Evolutionary conservation across 2,888 invertebrate genomes (phyloP).

Genomic region (Euphydryas editha): DNA sequence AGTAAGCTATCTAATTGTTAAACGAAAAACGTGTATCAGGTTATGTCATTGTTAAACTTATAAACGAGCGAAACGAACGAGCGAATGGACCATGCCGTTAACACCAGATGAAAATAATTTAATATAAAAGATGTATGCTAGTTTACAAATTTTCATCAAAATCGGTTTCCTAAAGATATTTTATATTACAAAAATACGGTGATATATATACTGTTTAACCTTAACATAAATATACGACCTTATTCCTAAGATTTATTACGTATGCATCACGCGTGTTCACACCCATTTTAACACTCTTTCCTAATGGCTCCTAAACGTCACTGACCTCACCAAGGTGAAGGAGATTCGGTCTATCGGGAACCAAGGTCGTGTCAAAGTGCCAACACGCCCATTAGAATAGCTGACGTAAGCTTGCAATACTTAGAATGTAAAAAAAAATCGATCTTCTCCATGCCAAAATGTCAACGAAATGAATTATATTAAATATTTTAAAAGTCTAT

Average conservation of each 20-base stretch:
- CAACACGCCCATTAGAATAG: conserved; percentile 23
- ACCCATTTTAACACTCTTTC: background rate
- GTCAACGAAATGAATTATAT: background rate
- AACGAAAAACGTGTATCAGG: no score
- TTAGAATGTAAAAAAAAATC: background rate
- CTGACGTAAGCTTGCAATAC: conserved; percentile 23
- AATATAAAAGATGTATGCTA: no score
- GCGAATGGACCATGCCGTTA: no score
- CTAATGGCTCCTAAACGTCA: conserved; percentile 40
- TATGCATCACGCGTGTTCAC: background rate
- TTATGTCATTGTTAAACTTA: no score
- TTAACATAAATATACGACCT: background rate
- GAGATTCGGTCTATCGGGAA: conserved; percentile 53
- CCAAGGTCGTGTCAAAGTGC: conserved; percentile 29
- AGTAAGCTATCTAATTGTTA: no score
- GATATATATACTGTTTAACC: background rate
- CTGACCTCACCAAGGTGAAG: conserved; percentile 65
- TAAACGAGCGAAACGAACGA: no score
- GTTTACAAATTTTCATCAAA: no score
- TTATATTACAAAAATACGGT: no score
- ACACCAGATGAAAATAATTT: no score
- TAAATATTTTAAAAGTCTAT: background rate
- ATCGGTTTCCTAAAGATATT: no score
- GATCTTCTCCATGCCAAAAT: background rate
- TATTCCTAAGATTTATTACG: background rate